Evolutionary conservation across 2,113 vertebrate genomes (phyloP), one percentile per base, ranked within the genome.

Genomic region (Rhea pennata): DNA sequence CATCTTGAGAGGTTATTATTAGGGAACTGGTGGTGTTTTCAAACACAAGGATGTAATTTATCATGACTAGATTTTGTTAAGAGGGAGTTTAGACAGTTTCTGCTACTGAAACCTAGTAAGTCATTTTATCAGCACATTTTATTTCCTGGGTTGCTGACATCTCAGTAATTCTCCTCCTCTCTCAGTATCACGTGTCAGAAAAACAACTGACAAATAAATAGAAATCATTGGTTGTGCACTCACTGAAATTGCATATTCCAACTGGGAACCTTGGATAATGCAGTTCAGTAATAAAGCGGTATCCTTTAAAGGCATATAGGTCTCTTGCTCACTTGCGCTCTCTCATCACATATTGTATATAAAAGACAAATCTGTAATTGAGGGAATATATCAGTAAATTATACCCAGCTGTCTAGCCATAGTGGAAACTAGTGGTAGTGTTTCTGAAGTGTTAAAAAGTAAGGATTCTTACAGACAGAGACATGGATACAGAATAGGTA

Each of bases 181-280:
- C 75, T 92, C 73, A 56, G 53, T 53, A 91, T 58, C 87, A 81
- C 62, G 50, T 42, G 62, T 39, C 78, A 94, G 71, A 75, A 94
- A 92, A 96, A 95, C 62, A 95, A 72, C 65, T 74, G 95, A 89
- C 78, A 97, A 96, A 96, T 93, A 96, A 93, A 91, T 72, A 95
- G 81, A 91, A 96, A 94, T 93, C 84, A 88, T 83, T 96, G 79
- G 42, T 76, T 93, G 66, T 87, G 78, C 89, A 95, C 53, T 62
- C 72, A 92, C 65, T 85, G 81, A 93, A 96, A 97, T 90, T 79
- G 42, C 46, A 94, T 95, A 96, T 96, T 93, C 76, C 81, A 73
- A 29, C 69, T 94, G 78, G 70, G 51, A 96, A 94, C 42, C 53
- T 85, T 94, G 93, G 59, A 76, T 96, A 96, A 97, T 94, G 91